phyloP scores from a whole-genome alignment of 1,140 invertebrate genomes.

The Radopholus similis region DNA sequence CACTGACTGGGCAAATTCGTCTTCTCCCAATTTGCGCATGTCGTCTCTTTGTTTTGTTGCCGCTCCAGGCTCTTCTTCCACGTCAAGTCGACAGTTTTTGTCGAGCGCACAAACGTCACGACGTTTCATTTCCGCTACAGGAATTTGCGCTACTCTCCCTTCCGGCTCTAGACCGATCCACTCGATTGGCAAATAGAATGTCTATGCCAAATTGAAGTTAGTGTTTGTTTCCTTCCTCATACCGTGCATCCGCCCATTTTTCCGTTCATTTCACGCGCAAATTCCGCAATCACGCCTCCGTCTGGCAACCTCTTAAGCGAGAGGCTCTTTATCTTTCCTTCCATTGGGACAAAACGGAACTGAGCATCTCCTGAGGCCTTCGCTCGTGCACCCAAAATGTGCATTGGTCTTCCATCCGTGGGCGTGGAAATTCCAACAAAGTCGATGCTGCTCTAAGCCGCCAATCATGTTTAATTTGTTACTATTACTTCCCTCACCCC shows the following conservation, averaged over 20 bases:
- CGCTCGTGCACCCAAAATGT: background rate
- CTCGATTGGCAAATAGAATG: background rate
- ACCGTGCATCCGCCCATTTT: constrained; percentile 7
- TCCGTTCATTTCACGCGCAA: background rate
- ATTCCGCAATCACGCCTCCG: constrained; percentile 13
- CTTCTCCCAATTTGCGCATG: background rate
- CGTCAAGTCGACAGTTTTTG: constrained; percentile 1
- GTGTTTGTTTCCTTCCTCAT: background rate
- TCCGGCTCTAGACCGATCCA: background rate
- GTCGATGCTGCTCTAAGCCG: background rate
- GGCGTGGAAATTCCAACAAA: background rate
- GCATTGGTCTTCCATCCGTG: background rate
- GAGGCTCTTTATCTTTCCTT: background rate
- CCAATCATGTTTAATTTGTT: background rate
- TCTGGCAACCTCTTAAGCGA: background rate
- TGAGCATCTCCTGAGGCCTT: background rate
- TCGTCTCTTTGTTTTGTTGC: background rate
- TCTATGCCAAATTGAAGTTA: constrained; percentile 3
- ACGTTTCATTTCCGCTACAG: background rate
- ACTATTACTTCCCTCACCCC: background rate
- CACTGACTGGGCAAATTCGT: constrained; percentile 38
- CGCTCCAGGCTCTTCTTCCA: no score
- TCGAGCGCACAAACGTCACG: constrained; percentile 1
- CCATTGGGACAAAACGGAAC: background rate
- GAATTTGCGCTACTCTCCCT: background rate